These are phyloP conservation scores for Acipenser transmontanus DNA, from an alignment of 2,797 vertebrate genomes.

Conservation along the genomic window DNA sequence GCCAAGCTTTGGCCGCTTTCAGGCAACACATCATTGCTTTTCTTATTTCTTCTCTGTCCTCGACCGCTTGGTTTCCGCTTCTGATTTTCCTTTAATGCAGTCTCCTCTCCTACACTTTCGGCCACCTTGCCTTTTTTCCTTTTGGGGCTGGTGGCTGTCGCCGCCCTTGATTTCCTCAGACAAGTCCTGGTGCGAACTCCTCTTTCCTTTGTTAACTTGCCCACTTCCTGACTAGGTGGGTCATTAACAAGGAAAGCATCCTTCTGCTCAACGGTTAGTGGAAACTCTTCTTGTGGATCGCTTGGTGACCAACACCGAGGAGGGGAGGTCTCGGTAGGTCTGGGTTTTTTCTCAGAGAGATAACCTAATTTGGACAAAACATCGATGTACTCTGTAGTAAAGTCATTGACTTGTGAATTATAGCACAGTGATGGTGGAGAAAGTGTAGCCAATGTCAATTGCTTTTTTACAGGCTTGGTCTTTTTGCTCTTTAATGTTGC, in stretches of 20 bases:
- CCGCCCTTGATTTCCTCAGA: constrained; percentile 66
- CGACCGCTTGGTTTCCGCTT: constrained; percentile 51
- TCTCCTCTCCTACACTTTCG: constrained; percentile 48
- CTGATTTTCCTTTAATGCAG: constrained; percentile 53
- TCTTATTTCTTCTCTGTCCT: constrained; percentile 55
- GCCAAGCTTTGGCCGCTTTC: constrained; percentile 40
- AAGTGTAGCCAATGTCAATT: constrained; percentile 52
- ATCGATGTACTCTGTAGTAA: constrained; percentile 76
- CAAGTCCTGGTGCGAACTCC: constrained; percentile 52
- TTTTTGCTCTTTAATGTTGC: constrained; percentile 51
- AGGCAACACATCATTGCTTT: constrained; percentile 36
- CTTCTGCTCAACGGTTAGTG: constrained; percentile 61
- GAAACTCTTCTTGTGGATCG: constrained; percentile 73
- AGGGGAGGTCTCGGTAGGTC: constrained; percentile 79
- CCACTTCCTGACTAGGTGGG: constrained; percentile 37
- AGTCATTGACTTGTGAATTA: constrained; percentile 79
- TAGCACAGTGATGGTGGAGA: constrained; percentile 76
- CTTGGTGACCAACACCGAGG: constrained; percentile 97
- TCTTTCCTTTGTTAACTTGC: constrained; percentile 46
- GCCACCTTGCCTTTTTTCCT: constrained; percentile 56
- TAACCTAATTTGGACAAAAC: constrained; percentile 95
- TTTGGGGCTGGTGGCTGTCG: constrained; percentile 41
- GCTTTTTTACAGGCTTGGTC: constrained; percentile 46
- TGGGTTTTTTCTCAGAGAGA: constrained; percentile 86
- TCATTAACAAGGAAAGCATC: constrained; percentile 65